Evolutionary conservation across 2,888 invertebrate species (phyloP).

Genomic region (Eutolmus rufibarbis): DNA sequence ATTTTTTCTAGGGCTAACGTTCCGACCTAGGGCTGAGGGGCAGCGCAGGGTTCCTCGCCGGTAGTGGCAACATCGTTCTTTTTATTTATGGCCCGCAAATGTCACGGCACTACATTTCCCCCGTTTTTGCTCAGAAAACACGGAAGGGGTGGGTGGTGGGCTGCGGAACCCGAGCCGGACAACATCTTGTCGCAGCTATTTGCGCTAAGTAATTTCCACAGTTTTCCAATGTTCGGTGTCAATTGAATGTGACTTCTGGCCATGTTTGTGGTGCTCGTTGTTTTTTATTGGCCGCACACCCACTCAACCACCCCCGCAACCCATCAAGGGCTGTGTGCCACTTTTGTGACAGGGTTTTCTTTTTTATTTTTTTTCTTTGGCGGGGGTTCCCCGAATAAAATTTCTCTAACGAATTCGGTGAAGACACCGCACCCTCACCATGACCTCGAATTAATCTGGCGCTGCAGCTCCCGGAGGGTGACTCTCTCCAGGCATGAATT

Average conservation of each 20-base stretch:
- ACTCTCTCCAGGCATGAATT: constrained; percentile 44
- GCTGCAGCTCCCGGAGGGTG: constrained; percentile 31
- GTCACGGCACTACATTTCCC: constrained; percentile 36
- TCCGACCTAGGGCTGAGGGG: background rate
- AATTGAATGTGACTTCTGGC: constrained; percentile 46
- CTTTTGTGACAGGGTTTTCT: background rate
- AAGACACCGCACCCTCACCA: constrained; percentile 40
- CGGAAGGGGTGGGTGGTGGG: constrained; percentile 31
- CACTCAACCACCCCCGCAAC: background rate
- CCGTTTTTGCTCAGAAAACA: background rate
- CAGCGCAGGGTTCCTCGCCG: background rate
- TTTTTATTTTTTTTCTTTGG: background rate
- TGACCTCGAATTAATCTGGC: constrained; percentile 47
- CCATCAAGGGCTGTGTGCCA: background rate
- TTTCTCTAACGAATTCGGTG: constrained; percentile 12
- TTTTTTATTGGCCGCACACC: constrained; percentile 25
- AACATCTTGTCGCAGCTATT: constrained; percentile 41
- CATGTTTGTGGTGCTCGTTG: constrained; percentile 39
- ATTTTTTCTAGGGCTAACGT: background rate
- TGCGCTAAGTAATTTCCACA: constrained; percentile 44
- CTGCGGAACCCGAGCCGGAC: constrained; percentile 23
- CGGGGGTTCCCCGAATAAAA: background rate
- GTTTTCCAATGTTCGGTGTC: constrained; percentile 45
- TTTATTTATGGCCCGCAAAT: constrained; percentile 31
- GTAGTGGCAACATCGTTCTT: constrained; percentile 4